These are phyloP conservation scores for Drosophila histrio DNA, from an alignment of 2,888 invertebrate genomes.

Conservation along the genomic window DNA sequence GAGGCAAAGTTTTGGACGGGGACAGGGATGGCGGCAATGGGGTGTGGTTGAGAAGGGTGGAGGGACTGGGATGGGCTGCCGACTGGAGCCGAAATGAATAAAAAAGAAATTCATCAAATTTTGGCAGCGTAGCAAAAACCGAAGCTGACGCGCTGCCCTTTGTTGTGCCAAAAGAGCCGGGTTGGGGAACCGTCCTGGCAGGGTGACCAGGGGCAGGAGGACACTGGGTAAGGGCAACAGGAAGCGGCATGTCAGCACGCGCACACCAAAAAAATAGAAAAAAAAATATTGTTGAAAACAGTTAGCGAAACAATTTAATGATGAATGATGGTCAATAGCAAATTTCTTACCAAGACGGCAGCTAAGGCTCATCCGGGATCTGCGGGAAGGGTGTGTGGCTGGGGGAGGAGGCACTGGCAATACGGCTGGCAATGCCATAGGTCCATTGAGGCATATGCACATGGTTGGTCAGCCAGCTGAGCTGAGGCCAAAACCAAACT, in stretches of 20 bases:
- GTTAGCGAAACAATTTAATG: conserved; percentile 79
- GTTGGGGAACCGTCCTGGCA: background rate
- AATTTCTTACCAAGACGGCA: conserved; percentile 37
- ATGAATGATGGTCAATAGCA: conserved; percentile 75
- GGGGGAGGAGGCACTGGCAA: background rate
- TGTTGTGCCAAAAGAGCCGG: conserved; percentile 28
- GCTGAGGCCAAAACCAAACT: conserved; percentile 3
- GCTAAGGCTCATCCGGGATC: background rate
- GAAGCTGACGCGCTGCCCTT: conserved; percentile 38
- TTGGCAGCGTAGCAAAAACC: conserved; percentile 68
- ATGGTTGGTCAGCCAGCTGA: conserved; percentile 49
- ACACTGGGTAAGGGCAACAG: conserved; percentile 16
- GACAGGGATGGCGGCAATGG: background rate
- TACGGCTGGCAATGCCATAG: conserved; percentile 14
- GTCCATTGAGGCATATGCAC: conserved; percentile 56
- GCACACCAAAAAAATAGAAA: conserved; percentile 11
- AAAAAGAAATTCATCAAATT: conserved; percentile 79
- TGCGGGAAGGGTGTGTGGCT: background rate
- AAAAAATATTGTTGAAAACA: conserved; percentile 69
- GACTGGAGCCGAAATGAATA: conserved; percentile 59
- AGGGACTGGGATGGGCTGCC: too few relatives aligned
- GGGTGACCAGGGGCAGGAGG: background rate
- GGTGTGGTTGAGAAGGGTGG: too few relatives aligned
- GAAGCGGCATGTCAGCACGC: conserved; percentile 72
- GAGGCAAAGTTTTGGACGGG: conserved; percentile 26